Evolutionary conservation across 2,113 vertebrate genomes (phyloP), one percentile per base, ranked within the genome.

Genomic region (Poecilia latipinna): DNA sequence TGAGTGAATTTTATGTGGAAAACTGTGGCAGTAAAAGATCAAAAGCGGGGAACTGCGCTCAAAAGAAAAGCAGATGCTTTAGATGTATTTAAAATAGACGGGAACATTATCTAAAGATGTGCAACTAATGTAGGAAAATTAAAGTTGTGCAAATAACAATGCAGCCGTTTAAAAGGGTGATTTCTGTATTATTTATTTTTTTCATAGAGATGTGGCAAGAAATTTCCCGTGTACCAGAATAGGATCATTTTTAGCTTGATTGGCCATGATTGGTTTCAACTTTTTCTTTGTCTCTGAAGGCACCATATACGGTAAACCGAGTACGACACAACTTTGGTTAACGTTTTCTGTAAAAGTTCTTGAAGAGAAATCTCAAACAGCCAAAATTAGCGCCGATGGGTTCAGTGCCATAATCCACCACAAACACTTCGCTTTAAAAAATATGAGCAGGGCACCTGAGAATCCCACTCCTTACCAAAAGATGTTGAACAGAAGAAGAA

Each of bases 1-100:
- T 77, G 4, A 29, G 77, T 71, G 74, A 65, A 77, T 80, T 88
- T 88, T 87, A 70, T 39, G 75, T 77, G n/a, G 57, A 61, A 74
- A 29, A 57, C 44, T 2, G 4, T 48, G 70, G 60, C 35, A 37
- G 22, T 26, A 37, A 68, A 31, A 70, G 77, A 80, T 64, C 69
- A 42, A 69, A 71, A 82, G 60, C 61, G 64, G 71, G 81, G 71
- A 78, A 83, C 77, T 80, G 66, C 66, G 48, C 70, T 71, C 65
- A 73, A 70, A 51, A 64, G 31, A 64, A 3, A 64, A 64, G 33
- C 19, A 35, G 31, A 33, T 35, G 19, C 63, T 35, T 11, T 33
- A 4, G 32, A 8, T 64, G 22, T 64, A 35, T 35, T 64, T 17
- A 64, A 64, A 44, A 44, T 44, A 15, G 42, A 44, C 17, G 15